Conservation (phyloP, 2,888 invertebrate species). For the Trachelus stipa region DNA sequence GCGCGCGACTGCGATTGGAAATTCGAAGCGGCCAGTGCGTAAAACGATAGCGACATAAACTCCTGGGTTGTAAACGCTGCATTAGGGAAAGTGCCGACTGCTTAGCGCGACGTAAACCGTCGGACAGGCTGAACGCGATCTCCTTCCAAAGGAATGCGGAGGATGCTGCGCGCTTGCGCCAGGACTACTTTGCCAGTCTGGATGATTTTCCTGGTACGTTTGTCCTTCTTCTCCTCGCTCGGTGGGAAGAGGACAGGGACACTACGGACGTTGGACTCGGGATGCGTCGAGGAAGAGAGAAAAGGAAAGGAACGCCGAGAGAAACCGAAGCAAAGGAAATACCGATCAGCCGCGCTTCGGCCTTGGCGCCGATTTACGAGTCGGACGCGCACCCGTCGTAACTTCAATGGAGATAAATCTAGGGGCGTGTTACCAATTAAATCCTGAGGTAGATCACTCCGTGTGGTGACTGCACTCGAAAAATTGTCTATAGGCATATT, state of each 20-base stretch:
- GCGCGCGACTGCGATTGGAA: slow-evolving; percentile 14
- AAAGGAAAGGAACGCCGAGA: neutral
- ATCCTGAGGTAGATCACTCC: slow-evolving; percentile 26
- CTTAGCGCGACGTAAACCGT: slow-evolving; percentile 40
- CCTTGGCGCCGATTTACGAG: neutral
- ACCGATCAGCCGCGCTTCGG: neutral
- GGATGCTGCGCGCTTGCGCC: neutral
- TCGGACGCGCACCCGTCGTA: neutral
- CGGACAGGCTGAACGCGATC: neutral
- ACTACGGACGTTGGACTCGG: neutral
- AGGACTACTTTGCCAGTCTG: neutral
- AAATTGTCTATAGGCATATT: neutral
- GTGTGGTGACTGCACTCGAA: slow-evolving; percentile 11
- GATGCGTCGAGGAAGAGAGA: too few species aligned
- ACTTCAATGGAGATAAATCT: slow-evolving; percentile 28
- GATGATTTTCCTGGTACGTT: neutral
- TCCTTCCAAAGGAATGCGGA: neutral
- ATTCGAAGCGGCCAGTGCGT: slow-evolving; percentile 17
- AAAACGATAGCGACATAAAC: neutral
- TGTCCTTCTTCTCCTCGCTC: neutral
- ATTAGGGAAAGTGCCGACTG: slow-evolving; percentile 47
- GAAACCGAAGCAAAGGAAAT: neutral
- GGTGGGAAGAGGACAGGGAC: neutral
- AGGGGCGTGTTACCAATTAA: slow-evolving; percentile 34
- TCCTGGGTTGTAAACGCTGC: slow-evolving; percentile 34